Conservation (phyloP, 2,888 invertebrate species). For the Rhaphigaster nebulosa region DNA sequence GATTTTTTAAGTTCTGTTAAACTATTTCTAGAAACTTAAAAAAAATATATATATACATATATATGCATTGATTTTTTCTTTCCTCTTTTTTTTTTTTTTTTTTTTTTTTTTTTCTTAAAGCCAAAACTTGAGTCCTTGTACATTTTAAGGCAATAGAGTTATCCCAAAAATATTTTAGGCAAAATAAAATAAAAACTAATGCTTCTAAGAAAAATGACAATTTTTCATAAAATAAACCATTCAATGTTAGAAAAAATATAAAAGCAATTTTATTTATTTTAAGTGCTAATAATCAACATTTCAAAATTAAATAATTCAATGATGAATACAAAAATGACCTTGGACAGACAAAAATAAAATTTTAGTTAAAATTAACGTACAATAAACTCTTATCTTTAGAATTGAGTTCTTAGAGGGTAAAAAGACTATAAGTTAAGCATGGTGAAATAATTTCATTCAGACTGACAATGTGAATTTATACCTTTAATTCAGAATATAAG, state of each 20-base stretch:
- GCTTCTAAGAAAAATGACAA: not conserved
- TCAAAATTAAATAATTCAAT: not conserved
- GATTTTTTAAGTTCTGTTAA: slow-evolving; percentile 38
- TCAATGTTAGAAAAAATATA: not conserved
- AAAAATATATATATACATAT: not conserved
- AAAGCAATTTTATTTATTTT: not conserved
- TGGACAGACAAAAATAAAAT: not conserved
- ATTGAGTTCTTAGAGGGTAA: not conserved
- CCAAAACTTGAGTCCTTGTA: not conserved
- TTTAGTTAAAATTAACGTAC: not conserved
- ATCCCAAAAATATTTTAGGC: not conserved
- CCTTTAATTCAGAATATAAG: not conserved
- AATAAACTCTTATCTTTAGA: not conserved
- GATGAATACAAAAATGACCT: not conserved
- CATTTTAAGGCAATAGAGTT: not conserved
- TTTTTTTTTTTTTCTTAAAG: not conserved
- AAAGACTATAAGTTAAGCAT: not conserved
- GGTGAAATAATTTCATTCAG: not conserved
- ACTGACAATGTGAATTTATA: not conserved
- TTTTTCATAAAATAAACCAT: not conserved
- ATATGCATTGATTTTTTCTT: not conserved
- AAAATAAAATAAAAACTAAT: not conserved
- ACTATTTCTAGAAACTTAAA: slow-evolving; percentile 14
- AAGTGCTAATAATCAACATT: not conserved
- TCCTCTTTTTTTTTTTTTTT: not conserved